Evolutionary conservation across 1,140 invertebrate species (phyloP), one percentile per base, ranked within the genome.

Genomic region (Camponotus floridanus): DNA sequence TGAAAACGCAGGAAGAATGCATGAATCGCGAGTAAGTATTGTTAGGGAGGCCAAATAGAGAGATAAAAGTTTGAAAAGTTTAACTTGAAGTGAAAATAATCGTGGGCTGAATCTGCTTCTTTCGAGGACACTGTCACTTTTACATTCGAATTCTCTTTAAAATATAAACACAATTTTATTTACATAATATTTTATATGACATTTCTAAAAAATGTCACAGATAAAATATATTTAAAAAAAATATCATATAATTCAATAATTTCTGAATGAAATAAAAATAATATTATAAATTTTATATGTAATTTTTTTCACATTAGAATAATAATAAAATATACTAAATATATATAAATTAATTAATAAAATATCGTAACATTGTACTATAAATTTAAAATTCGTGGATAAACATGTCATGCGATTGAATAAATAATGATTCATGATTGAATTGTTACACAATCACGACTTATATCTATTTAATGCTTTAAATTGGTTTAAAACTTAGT

Each of bases 21-120:
- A 61, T 48, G 39, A 87, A 80, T 89, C 78, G 45, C 67, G 67
- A 87, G n/a, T 89, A 89, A 90, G 80, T 59, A 71, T 87, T 55
- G 76, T 87, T 87, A 64, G 76, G 74, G 79, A 48, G 70, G 36
- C 70, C 33, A 87, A 85, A 61, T 85, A 36, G 33, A 51, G 4
- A 26, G 80, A 83, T 67, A 89, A 26, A 71, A 83, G 78, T 86
- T 89, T 36, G 85, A 86, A 3, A 59, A 45, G 18, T 55, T 62
- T 45, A 33, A 51, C 62, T 9, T n/a, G 6, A 65, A n/a, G 48
- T 15, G 33, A 88, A 89, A 57, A 68, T 48, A 65, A 51, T 62
- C 9, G 68, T 83, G 42, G 65, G 45, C 9, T 48, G 59, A 4
- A 64, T 42, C n/a, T 15, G 21, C n/a, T 42, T 64, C 81, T 81